Evolutionary conservation across 2,113 vertebrate genomes (phyloP).

Genomic region (Phoxinus phoxinus): DNA sequence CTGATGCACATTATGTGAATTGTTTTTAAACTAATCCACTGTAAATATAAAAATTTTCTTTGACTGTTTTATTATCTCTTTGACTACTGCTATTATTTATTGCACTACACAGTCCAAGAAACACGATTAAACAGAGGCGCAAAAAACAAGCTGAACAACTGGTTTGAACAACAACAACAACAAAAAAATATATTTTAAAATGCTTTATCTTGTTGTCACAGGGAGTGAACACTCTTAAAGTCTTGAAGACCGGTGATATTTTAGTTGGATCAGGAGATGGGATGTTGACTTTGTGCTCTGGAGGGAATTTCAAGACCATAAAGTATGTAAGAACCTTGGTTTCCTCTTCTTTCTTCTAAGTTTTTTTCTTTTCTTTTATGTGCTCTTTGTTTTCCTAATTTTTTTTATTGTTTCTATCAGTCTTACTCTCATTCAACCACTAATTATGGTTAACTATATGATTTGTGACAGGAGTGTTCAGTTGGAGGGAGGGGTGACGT

Average conservation of each 20-base stretch:
- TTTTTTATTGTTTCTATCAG: background rate
- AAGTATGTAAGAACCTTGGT: conserved; percentile 75
- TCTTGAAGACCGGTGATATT: conserved; percentile 80
- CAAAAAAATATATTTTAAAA: background rate
- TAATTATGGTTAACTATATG: background rate
- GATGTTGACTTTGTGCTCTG: conserved; percentile 80
- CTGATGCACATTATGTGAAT: background rate
- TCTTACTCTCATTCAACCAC: background rate
- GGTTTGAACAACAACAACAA: too few relatives aligned
- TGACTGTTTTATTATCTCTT: background rate
- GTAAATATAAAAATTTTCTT: background rate
- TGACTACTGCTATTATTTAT: background rate
- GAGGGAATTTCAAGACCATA: conserved; percentile 79
- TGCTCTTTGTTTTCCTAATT: background rate
- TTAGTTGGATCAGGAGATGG: conserved; percentile 87
- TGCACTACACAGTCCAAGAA: background rate
- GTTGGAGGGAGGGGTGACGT: conserved; percentile 83
- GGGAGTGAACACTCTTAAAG: conserved; percentile 81
- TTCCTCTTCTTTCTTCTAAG: background rate
- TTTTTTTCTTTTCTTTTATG: background rate
- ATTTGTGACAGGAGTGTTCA: conserved; percentile 75
- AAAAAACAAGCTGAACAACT: background rate
- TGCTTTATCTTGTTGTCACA: conserved; percentile 56
- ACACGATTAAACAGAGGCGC: background rate
- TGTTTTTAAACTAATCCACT: background rate